Evolutionary conservation across 2,797 vertebrate species (phyloP).

Genomic region (Aphelocoma californica): DNA sequence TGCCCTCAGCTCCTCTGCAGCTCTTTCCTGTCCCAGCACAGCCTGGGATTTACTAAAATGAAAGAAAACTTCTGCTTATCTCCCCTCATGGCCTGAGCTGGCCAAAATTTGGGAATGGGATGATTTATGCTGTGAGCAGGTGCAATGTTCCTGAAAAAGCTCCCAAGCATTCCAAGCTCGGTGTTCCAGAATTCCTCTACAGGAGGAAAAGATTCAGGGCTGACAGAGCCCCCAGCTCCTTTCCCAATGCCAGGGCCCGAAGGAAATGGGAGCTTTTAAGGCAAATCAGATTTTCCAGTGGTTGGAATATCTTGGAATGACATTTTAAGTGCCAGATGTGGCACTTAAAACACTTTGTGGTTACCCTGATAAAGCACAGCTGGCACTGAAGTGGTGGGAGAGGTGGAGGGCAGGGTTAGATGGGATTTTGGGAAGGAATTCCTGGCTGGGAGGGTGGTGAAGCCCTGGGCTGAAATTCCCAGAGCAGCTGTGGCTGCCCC

Average conservation of each 20-base stretch:
- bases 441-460: not conserved
- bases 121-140: not conserved
- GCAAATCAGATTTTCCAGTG: not conserved
- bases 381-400: not conserved
- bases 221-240: not conserved
- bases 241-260: fast-evolving
- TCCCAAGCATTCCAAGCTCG: not conserved
- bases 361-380: fast-evolving
- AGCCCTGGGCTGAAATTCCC: not conserved
- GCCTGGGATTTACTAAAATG: too few species aligned
- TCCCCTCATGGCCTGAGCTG: not conserved
- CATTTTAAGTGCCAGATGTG: fast-evolving
- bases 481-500: not conserved
- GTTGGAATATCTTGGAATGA: not conserved
- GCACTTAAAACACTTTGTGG: not conserved
- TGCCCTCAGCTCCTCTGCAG: not conserved
- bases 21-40: not conserved
- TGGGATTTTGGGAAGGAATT: not conserved
- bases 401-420: not conserved
- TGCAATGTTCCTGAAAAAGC: not conserved
- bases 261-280: not conserved
- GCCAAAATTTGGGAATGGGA: not conserved
- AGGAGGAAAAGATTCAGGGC: not conserved
- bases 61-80: not conserved
- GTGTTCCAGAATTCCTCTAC: not conserved